Percentiles rank a stretch among this genome's conserved stretches.
phyloP scores from a whole-genome alignment of 2,888 invertebrate species.

The Orthonevra nobilis region DNA sequence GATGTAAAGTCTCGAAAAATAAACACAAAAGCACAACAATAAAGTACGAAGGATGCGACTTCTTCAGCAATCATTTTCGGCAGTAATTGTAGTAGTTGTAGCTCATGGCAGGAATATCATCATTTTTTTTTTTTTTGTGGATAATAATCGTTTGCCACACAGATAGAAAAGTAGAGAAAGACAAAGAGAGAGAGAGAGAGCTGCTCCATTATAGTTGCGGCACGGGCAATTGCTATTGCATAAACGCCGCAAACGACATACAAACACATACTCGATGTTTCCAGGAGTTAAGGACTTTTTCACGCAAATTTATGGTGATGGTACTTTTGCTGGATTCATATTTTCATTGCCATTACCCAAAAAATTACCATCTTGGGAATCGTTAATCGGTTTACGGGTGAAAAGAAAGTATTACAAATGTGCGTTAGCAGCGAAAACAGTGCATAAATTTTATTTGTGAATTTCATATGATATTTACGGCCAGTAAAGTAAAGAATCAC shows the following conservation, averaged over 20 bases:
- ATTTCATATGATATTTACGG: slow-evolving; percentile 1
- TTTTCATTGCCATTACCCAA: slow-evolving; percentile 65
- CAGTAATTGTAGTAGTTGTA: slow-evolving; percentile 58
- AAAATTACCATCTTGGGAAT: slow-evolving; percentile 69
- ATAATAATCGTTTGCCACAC: slow-evolving; percentile 57
- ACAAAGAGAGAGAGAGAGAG: slow-evolving; percentile 40
- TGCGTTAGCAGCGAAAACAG: slow-evolving; percentile 1
- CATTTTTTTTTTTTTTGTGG: too few species aligned
- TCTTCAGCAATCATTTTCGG: slow-evolving; percentile 59
- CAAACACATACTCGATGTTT: slow-evolving; percentile 17
- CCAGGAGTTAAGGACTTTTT: slow-evolving; percentile 47
- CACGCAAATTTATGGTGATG: slow-evolving; percentile 67
- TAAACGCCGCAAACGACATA: slow-evolving; percentile 33
- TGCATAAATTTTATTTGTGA: slow-evolving; percentile 2
- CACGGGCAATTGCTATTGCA: slow-evolving; percentile 22
- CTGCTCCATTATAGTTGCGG: slow-evolving; percentile 40
- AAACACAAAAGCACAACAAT: slow-evolving; percentile 12
- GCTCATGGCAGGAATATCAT: slow-evolving; percentile 54
- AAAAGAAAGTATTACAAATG: slow-evolving; percentile 17
- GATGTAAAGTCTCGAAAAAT: background rate
- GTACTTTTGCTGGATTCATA: slow-evolving; percentile 65
- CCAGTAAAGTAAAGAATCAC: slow-evolving; percentile 7
- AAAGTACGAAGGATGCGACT: slow-evolving; percentile 35
- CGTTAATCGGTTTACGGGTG: slow-evolving; percentile 64
- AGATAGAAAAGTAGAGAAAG: too few species aligned